Evolutionary conservation across 2,797 vertebrate genomes (phyloP), one percentile per base, ranked within the genome.

Genomic region (Adelosebastes latens): DNA sequence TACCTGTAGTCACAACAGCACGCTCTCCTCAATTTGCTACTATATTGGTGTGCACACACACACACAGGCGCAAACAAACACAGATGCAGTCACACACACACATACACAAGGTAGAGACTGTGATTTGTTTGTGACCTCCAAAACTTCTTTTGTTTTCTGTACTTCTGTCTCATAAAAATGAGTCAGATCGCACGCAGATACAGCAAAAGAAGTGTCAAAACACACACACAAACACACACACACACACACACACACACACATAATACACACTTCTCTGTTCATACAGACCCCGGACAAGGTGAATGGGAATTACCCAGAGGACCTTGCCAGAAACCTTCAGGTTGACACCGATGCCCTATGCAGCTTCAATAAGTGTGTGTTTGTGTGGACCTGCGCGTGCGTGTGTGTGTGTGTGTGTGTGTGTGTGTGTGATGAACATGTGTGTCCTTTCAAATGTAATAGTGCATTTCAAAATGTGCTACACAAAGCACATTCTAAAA

Each of bases 401-500:
- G 78, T 89, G 86, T 83, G n/a, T 76, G 68, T 82, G 80, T 59
- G 75, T 67, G 75, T 67, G 56, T 61, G 27, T 42, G 77, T 75
- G 73, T 25, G 36, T 49, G 46, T 80, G 75, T 66, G 85, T 75
- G 68, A 83, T 82, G 77, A 88, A 81, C 79, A 89, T 84, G 82
- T 80, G 87, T 89, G 93, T 95, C 91, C 90, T 94, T 94, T 95
- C 74, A 93, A 95, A 94, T 80, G 90, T 89, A 95, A 94, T 94
- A 90, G 88, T 67, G 72, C 75, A 76, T 94, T 93, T 93, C 67
- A 91, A 94, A 96, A 95, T 95, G 87, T 95, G 95, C 95, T 94
- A 91, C 89, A 94, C 94, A 94, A 94, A 95, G 95, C 95, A 96
- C 88, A 95, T 96, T 96, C 79, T 90, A 88, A 93, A 94, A 91